Evolutionary conservation across 2,888 invertebrate genomes (phyloP).

Genomic region (Smittia sp.): DNA sequence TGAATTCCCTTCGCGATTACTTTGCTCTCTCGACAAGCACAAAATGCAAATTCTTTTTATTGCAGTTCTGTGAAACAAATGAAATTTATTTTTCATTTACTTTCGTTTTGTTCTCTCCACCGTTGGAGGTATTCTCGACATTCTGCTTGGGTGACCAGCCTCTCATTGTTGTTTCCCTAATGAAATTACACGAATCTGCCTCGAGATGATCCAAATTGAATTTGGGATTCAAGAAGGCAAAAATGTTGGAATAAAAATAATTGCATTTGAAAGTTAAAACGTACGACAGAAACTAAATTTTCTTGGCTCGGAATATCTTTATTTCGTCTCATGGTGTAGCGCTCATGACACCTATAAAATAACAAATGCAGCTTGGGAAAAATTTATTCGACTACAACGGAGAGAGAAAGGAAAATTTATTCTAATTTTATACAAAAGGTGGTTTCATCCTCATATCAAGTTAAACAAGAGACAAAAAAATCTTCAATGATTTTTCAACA

Average conservation of each 20-base stretch:
- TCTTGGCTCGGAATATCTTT: slow-evolving; percentile 29
- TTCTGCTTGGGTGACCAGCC: background rate
- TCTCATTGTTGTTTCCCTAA: background rate
- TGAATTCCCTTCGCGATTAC: background rate
- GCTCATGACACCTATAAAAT: slow-evolving; percentile 36
- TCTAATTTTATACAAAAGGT: slow-evolving; percentile 41
- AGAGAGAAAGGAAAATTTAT: slow-evolving; percentile 31
- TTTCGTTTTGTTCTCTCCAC: background rate
- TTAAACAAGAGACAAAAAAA: background rate
- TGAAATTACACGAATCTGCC: background rate
- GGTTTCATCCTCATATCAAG: slow-evolving; percentile 16
- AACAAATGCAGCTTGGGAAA: slow-evolving; percentile 40
- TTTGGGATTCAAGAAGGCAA: slow-evolving; percentile 1
- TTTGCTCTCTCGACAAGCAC: slow-evolving; percentile 1
- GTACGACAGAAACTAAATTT: background rate
- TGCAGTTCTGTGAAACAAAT: slow-evolving; percentile 36
- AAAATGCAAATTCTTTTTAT: slow-evolving; percentile 41
- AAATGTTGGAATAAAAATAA: slow-evolving; percentile 32
- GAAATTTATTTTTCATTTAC: slow-evolving; percentile 40
- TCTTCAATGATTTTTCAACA: background rate
- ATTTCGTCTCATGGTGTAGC: slow-evolving; percentile 20
- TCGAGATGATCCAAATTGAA: slow-evolving; percentile 12
- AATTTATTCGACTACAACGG: slow-evolving; percentile 11
- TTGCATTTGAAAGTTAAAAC: slow-evolving; percentile 32
- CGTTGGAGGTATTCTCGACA: background rate